phyloP scores from a whole-genome alignment of 2,113 vertebrate species.

The Gallinago media region DNA sequence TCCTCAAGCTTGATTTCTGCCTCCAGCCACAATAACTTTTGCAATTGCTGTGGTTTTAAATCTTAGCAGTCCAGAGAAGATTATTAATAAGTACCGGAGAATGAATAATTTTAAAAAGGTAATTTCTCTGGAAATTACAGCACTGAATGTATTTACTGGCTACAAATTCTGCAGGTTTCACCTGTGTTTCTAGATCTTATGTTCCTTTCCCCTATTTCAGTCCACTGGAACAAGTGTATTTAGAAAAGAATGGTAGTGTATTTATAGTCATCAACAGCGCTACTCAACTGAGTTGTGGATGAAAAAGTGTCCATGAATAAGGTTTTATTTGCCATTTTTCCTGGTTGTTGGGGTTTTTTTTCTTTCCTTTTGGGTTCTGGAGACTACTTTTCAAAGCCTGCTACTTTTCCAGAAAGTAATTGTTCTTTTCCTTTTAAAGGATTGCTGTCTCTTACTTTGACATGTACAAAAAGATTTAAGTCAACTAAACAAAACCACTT shows the following conservation, averaged over 20 bases:
- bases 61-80: neutral
- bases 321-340: neutral
- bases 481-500: neutral
- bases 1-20: neutral
- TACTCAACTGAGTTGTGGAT: neutral
- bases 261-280: neutral
- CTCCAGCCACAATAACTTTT: neutral
- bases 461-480: neutral
- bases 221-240: neutral
- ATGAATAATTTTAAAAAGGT: neutral
- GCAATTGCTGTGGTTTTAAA: neutral
- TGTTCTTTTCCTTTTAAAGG: neutral
- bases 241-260: neutral
- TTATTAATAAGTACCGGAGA: neutral
- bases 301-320: neutral
- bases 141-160: too few species aligned
- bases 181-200: neutral
- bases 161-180: neutral
- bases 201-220: neutral
- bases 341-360: fast-evolving
- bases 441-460: neutral
- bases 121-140: neutral
- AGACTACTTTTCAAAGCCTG: neutral
- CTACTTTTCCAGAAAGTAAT: neutral
- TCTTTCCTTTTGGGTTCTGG: neutral